Evolutionary conservation across 2,113 vertebrate species (phyloP), one percentile per base, ranked within the genome.

Genomic region (Indicator maculatus): DNA sequence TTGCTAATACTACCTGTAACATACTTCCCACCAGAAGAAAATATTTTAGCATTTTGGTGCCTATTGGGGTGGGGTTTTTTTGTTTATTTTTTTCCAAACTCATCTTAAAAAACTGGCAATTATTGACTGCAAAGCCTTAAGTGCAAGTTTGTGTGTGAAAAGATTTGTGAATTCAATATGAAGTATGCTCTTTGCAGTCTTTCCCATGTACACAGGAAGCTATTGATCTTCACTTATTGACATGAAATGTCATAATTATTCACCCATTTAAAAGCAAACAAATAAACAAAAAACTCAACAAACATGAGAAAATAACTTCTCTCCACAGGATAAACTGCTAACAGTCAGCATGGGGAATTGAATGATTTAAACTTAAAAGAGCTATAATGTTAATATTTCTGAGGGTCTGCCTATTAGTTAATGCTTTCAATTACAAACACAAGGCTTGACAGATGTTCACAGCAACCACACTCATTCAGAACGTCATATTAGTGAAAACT

Each of bases 401-500:
- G 17, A 67, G 50, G 5, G 2, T 71, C 66, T 77, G 23, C 5
- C n/a, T 31, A 12, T 58, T 76, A 72, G 75, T 53, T 76, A 8
- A 5, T 11, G 17, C 38, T 92, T 64, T 78, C 66, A 89, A 4
- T 36, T 41, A 71, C 33, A 79, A 69, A 63, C 16, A 14, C 28
- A 33, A 61, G 8, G 14, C 64, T 9, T 86, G 36, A 74, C 56
- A 82, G 50, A 59, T n/a, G 23, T 38, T 78, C 56, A 44, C 11
- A 58, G 58, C 31, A 80, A 36, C 41, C 39, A 8, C 27, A 21
- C 45, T 82, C 26, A 89, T 70, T 67, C 47, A 56, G 45, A 79
- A 45, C 0, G 0, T 30, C 67, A 59, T 8, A 6, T 15, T 24
- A 28, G 38, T 60, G 70, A 79, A 83, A 77, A 67, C 4, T 1